Percentiles rank a stretch among this genome's conserved stretches.
Conservation (phyloP, 2,113 vertebrate genomes). For the Anguilla rostrata region DNA sequence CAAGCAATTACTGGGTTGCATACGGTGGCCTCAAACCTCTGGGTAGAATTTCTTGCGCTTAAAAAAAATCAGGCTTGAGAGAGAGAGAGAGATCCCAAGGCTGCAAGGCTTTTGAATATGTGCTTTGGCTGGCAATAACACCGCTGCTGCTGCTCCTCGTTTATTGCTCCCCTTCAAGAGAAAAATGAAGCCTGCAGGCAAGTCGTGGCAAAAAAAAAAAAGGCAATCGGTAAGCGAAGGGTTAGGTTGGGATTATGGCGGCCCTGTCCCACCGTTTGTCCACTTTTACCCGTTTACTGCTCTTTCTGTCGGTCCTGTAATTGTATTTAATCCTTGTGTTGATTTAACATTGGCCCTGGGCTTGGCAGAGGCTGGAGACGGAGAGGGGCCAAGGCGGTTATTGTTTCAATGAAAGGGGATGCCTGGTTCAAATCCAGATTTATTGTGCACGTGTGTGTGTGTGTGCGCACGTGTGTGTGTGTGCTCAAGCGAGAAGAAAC, state of each 20-base stretch:
- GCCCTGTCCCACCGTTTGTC: neutral
- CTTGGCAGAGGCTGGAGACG: neutral
- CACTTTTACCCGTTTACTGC: conserved; percentile 23
- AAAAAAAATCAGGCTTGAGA: neutral
- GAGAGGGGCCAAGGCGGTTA: neutral
- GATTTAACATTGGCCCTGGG: conserved; percentile 19
- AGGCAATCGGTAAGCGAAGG: neutral
- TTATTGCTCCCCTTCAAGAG: neutral
- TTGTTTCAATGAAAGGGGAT: conserved; percentile 20
- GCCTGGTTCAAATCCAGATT: neutral
- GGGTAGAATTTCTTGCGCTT: neutral
- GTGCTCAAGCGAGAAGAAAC: neutral
- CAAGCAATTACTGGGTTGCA: conserved; percentile 8
- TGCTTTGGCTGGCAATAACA: neutral
- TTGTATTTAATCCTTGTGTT: conserved; percentile 24
- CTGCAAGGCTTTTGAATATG: neutral
- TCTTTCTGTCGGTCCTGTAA: conserved; percentile 4
- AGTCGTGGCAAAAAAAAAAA: neutral
- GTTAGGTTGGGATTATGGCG: conserved; percentile 11
- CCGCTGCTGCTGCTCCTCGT: neutral
- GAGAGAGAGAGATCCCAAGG: neutral
- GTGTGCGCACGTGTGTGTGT: conserved; percentile 1
- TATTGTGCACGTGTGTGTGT: neutral
- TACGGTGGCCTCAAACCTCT: neutral
- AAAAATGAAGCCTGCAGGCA: conserved; percentile 17